Evolutionary conservation across 2,113 vertebrate species (phyloP), one percentile per base, ranked within the genome.

Genomic region (Chaetura pelagica): DNA sequence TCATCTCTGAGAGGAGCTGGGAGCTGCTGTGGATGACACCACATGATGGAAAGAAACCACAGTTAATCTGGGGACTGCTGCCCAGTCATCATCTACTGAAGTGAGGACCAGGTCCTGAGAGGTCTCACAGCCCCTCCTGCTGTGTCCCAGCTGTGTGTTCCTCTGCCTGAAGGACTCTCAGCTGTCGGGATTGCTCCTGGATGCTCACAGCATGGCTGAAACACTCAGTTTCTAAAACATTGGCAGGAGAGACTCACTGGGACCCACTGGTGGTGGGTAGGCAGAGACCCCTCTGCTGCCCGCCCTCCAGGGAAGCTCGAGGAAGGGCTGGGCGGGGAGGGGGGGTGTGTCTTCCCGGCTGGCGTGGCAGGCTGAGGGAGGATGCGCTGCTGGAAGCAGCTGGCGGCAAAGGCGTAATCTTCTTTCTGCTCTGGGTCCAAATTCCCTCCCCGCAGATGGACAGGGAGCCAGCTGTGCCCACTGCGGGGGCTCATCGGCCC

Each of bases 151-250:
- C n/a, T 57, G 6, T 0, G 30, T 27, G 14, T 22, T 79, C 12
- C 52, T 42, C n/a, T 4, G 4, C 10, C 40, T 15, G 40, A 59
- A 10, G 24, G 20, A 23, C 44, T 52, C 30, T 16, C 4, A 2
- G 1, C 10, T 4, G 0, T 23, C 0, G 12, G 32, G 7, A 12
- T 20, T 30, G 23, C 38, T 49, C 58, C 52, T 0, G 2, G 46
- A 11, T 23, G 66, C 54, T 67, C 1, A 2, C 46, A 27, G 52
- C 38, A 16, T 29, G 3, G 1, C 62, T 3, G 3, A 24, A 51
- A 29, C 1, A 2, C 23, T n/a, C 23, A 2, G 21, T 35, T 15
- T 44, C 32, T 35, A 12, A 48, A 62, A 35, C n/a, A 16, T 21
- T 0, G 2, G 4, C 8, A 20, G 48, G 35, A 68, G 55, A 62